These are phyloP conservation scores for Drosophila robusta DNA, from an alignment of 2,888 invertebrate species.

Conservation along the genomic window DNA sequence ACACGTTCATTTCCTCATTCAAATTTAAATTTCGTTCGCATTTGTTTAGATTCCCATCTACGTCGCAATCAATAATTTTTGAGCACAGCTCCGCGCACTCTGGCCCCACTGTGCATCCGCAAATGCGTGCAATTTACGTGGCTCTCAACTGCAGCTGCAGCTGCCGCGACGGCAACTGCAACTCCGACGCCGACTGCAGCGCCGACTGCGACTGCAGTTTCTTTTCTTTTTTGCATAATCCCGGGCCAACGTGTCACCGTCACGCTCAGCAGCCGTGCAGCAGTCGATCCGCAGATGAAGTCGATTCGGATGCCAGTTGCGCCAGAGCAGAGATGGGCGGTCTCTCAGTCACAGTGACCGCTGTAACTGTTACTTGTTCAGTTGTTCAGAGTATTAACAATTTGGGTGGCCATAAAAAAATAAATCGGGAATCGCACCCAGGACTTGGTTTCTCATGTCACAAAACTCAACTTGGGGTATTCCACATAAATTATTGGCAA, in stretches of 20 bases:
- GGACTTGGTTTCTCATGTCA: no score
- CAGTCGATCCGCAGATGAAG: constrained; percentile 37
- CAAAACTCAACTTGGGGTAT: no score
- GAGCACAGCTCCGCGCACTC: neutral
- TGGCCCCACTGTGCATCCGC: constrained; percentile 47
- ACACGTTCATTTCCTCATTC: constrained; percentile 13
- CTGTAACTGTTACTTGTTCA: no score
- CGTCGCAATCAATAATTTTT: neutral
- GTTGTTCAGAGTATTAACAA: no score
- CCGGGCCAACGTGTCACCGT: constrained; percentile 73
- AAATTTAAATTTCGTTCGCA: constrained; percentile 5
- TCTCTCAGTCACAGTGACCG: neutral
- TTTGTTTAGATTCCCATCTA: constrained; percentile 15
- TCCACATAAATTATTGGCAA: no score
- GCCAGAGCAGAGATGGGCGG: constrained; percentile 1
- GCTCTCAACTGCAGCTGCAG: neutral
- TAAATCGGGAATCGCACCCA: no score
- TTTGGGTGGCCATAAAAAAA: no score
- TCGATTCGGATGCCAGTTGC: constrained; percentile 11
- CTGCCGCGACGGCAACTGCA: no score
- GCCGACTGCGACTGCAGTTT: constrained; percentile 54
- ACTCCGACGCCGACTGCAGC: constrained; percentile 1
- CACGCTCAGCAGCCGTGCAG: constrained; percentile 64
- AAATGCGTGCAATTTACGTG: constrained; percentile 23
- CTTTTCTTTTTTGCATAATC: constrained; percentile 74